Conservation (phyloP, 1,140 invertebrate species). For the Listronotus bonariensis region DNA sequence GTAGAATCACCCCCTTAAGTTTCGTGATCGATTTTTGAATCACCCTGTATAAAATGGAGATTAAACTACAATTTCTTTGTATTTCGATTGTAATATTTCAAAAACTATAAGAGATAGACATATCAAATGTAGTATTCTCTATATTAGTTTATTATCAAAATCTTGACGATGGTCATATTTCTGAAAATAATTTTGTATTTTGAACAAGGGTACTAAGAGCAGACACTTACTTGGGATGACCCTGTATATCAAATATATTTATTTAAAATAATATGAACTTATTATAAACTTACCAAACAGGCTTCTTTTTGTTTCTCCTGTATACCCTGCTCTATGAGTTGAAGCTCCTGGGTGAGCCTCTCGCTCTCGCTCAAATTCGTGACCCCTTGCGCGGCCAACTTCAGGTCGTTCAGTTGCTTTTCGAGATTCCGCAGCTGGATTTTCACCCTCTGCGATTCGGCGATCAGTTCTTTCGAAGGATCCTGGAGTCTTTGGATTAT, state of each 20-base stretch:
- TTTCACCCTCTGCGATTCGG: constrained; percentile 68
- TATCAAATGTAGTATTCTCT: too few species aligned
- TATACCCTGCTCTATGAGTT: constrained; percentile 70
- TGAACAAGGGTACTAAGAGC: too few species aligned
- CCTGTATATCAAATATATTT: too few species aligned
- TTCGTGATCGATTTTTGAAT: too few species aligned
- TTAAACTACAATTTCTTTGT: too few species aligned
- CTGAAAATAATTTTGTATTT: neutral
- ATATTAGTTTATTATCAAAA: too few species aligned
- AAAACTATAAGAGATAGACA: too few species aligned
- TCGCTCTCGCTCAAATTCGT: constrained; percentile 61
- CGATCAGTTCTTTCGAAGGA: constrained; percentile 56
- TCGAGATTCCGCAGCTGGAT: constrained; percentile 68
- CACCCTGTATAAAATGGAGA: too few species aligned
- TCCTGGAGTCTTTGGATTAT: constrained; percentile 51
- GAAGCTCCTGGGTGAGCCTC: constrained; percentile 66
- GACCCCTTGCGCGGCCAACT: constrained; percentile 59
- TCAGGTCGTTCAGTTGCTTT: constrained; percentile 69
- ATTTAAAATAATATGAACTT: too few species aligned
- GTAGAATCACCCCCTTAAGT: too few species aligned
- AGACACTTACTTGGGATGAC: too few species aligned
- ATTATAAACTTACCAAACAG: constrained; percentile 55
- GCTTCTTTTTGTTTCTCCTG: constrained; percentile 68
- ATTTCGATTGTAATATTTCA: too few species aligned
- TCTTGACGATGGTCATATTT: neutral